Conservation (phyloP, 2,888 invertebrate genomes). For the Liposcelis brunnea region DNA sequence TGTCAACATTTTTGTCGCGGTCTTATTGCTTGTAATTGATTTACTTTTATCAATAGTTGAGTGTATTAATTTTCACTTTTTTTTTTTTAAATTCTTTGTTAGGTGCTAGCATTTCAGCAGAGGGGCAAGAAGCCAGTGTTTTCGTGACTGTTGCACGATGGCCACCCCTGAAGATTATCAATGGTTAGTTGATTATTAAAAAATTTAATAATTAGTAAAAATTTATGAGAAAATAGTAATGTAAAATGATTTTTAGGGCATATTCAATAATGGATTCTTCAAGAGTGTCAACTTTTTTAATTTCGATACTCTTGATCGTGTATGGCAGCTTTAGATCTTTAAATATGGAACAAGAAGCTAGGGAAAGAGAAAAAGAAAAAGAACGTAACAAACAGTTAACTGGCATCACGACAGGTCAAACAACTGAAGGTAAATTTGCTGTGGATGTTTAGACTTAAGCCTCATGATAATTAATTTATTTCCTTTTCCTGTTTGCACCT, state of each 20-base stretch:
- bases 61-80: not conserved
- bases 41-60: no score
- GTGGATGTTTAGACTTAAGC: constrained; percentile 10
- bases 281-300: constrained; percentile 88
- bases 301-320: constrained; percentile 91
- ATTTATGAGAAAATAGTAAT: no score
- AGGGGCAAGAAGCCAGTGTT: not conserved
- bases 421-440: constrained; percentile 30
- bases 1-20: no score
- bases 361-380: constrained; percentile 57
- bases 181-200: constrained; percentile 26
- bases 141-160: constrained; percentile 19
- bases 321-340: constrained; percentile 94
- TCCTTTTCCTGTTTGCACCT: not conserved
- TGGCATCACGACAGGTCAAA: constrained; percentile 25
- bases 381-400: constrained; percentile 47
- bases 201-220: constrained; percentile 10
- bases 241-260: constrained; percentile 40
- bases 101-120: constrained; percentile 5
- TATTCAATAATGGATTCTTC: constrained; percentile 96
- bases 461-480: not conserved
- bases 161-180: constrained; percentile 33
- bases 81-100: not conserved
- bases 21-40: no score
- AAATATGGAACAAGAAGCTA: constrained; percentile 89